Conservation (phyloP, 2,113 vertebrate genomes). For the Pterocles gutturalis region DNA sequence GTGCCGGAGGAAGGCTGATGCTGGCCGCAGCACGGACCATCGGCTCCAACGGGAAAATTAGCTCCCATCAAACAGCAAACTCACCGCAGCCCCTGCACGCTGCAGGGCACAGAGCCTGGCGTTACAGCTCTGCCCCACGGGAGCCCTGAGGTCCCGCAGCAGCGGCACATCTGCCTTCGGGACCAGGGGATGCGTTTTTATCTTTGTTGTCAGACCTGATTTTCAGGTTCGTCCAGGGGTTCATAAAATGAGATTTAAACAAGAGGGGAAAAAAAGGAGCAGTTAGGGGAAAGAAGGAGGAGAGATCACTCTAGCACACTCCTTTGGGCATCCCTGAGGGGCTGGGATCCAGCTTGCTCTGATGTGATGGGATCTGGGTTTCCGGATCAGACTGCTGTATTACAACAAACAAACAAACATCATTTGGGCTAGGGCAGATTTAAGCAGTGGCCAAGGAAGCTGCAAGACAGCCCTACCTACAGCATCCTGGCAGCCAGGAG, state of each 20-base stretch:
- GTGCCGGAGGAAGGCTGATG: not conserved
- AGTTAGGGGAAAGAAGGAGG: not conserved
- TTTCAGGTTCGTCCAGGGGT: constrained; percentile 16
- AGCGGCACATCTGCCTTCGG: not conserved
- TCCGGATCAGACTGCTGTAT: not conserved
- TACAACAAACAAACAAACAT: not conserved
- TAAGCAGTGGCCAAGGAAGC: not conserved
- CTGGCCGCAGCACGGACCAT: accelerated
- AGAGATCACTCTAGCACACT: not conserved
- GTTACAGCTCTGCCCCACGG: not conserved
- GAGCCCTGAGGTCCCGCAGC: not conserved
- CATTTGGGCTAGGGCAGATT: not conserved
- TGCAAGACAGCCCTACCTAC: not conserved
- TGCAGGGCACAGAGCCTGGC: not conserved
- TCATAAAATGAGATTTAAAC: constrained; percentile 5
- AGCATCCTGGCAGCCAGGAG: accelerated
- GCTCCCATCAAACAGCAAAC: not conserved
- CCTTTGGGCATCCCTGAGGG: not conserved
- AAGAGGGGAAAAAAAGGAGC: not conserved
- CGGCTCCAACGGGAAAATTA: constrained; percentile 49
- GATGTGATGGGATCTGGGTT: not conserved
- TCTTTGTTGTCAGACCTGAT: not conserved
- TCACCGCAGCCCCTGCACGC: not conserved
- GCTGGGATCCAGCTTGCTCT: not conserved
- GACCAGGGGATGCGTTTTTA: not conserved